Percentiles rank a stretch among this genome's conserved stretches.
These are phyloP conservation scores for Atrichornis clamosus DNA, from an alignment of 2,113 vertebrate genomes.

Conservation along the genomic window DNA sequence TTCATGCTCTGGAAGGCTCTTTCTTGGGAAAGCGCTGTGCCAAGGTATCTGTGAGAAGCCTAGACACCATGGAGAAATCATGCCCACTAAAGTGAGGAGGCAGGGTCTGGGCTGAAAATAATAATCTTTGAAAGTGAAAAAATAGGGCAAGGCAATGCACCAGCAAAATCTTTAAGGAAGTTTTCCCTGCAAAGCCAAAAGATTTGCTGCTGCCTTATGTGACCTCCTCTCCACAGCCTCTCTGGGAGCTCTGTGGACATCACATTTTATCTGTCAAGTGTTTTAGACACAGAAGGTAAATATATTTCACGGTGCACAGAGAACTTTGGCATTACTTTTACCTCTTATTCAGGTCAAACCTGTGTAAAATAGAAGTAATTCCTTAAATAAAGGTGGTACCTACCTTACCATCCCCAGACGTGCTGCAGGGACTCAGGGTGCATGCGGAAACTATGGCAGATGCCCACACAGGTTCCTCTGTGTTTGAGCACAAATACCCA, in stretches of 20 bases:
- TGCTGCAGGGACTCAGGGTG: accelerated
- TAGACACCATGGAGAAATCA: accelerated
- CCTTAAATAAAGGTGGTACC: neutral
- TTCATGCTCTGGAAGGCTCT: neutral
- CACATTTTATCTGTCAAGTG: accelerated
- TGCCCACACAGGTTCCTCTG: neutral
- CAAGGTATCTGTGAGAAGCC: neutral
- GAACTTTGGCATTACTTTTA: neutral
- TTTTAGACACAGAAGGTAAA: neutral
- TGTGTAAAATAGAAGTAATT: neutral
- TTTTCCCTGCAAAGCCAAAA: neutral
- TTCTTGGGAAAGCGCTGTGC: neutral
- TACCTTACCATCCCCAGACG: accelerated
- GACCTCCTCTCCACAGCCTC: neutral
- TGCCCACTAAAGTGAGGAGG: accelerated
- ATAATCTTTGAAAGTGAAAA: neutral
- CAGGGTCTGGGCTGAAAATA: neutral
- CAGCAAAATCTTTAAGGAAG: neutral
- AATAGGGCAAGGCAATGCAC: neutral
- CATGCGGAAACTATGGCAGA: accelerated
- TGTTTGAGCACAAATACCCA: neutral
- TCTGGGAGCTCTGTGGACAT: neutral
- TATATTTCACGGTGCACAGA: neutral
- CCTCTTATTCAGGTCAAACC: neutral
- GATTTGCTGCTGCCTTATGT: neutral